These are phyloP conservation scores for Pseudorhiza aurosa DNA, from an alignment of 30 jellyfish, hydroid and myxozoan species.

Conservation along the genomic window DNA sequence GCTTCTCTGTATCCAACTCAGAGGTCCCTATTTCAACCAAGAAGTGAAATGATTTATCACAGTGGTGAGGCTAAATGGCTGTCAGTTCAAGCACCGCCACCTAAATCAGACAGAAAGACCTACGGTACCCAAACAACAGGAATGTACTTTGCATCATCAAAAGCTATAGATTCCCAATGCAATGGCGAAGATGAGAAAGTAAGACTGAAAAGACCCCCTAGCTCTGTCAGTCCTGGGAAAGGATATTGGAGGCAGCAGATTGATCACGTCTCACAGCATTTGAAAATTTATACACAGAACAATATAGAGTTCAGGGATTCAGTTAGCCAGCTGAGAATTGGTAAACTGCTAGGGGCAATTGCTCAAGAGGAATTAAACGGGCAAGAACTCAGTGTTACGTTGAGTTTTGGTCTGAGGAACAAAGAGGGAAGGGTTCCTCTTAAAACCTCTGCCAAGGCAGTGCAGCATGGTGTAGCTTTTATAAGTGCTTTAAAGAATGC, in stretches of 20 bases:
- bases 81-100: constrained; percentile 47
- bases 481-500: constrained; percentile 74
- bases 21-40: not conserved
- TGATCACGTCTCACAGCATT: constrained; percentile 84
- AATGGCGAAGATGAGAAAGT: constrained; percentile 31
- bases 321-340: constrained; percentile 59
- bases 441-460: constrained; percentile 55
- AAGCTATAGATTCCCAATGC: constrained; percentile 47
- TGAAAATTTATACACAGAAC: constrained; percentile 88
- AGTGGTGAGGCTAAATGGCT: constrained; percentile 60
- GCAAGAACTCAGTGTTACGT: constrained; percentile 42
- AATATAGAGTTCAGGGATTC: constrained; percentile 86
- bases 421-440: constrained; percentile 42
- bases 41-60: not conserved
- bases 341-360: constrained; percentile 55
- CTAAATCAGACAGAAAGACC: constrained; percentile 32
- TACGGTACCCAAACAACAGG: constrained; percentile 74
- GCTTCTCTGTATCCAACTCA: constrained; percentile 40
- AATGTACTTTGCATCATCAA: constrained; percentile 56
- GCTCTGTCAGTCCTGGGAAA: constrained; percentile 91
- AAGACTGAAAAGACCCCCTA: constrained; percentile 37
- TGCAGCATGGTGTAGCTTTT: constrained; percentile 72
- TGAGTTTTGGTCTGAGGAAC: constrained; percentile 60
- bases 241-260: constrained; percentile 97
- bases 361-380: constrained; percentile 73